Percentiles rank a stretch among this genome's conserved stretches.
Conservation (phyloP, 2,797 vertebrate species). For the Alca torda region DNA sequence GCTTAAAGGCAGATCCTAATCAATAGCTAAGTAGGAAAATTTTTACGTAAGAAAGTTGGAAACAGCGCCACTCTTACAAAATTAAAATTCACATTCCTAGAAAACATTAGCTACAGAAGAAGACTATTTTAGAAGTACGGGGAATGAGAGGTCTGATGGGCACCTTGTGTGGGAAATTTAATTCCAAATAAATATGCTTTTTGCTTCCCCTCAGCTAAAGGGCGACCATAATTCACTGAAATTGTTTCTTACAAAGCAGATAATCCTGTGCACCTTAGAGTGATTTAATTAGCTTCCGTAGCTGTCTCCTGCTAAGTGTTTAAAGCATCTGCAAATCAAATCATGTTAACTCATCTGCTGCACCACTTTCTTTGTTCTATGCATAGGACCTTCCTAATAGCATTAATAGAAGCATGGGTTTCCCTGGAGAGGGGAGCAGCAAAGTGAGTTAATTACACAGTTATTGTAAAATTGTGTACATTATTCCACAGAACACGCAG, state of each 20-base stretch:
- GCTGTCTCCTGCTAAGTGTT: constrained; percentile 82
- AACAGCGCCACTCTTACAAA: constrained; percentile 41
- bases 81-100: constrained; percentile 51
- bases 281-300: constrained; percentile 80
- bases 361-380: constrained; percentile 72
- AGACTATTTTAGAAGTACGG: background rate
- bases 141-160: constrained; percentile 44
- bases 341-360: constrained; percentile 79
- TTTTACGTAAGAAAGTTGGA: constrained; percentile 57
- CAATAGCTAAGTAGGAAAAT: constrained; percentile 64
- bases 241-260: constrained; percentile 81
- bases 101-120: constrained; percentile 11
- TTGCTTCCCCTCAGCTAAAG: constrained; percentile 72
- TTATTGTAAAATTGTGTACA: constrained; percentile 77
- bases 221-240: constrained; percentile 75
- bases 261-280: constrained; percentile 78
- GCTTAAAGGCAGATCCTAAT: constrained; percentile 70
- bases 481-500: constrained; percentile 69
- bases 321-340: constrained; percentile 84
- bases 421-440: constrained; percentile 68
- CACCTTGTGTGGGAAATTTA: constrained; percentile 75
- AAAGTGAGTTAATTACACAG: constrained; percentile 78
- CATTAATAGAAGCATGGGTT: constrained; percentile 69
- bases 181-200: constrained; percentile 73
- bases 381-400: constrained; percentile 74